These are phyloP conservation scores for Podarcis lilfordi DNA, from an alignment of 2,797 vertebrate genomes.

Conservation along the genomic window DNA sequence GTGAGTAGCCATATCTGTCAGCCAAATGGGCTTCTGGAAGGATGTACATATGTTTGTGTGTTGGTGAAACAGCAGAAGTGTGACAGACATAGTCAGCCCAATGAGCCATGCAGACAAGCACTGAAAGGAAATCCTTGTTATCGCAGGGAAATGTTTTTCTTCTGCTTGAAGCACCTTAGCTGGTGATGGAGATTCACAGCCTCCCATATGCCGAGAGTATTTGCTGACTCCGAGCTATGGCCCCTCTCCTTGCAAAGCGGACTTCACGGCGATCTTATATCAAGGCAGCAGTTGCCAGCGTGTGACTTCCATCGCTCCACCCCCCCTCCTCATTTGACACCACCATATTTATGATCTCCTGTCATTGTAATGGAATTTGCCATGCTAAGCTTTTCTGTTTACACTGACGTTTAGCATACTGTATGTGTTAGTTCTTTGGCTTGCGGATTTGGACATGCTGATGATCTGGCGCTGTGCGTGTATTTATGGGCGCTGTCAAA, in stretches of 20 bases:
- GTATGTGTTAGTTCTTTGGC: constrained; percentile 39
- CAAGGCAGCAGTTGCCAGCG: constrained; percentile 5
- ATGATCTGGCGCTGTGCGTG: not conserved
- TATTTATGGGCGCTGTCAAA: constrained; percentile 38
- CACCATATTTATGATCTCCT: constrained; percentile 46
- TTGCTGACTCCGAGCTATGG: not conserved
- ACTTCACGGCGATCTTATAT: not conserved
- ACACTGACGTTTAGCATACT: constrained; percentile 43
- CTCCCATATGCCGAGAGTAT: not conserved
- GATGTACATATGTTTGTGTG: too few relatives aligned
- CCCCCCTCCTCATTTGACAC: constrained; percentile 52
- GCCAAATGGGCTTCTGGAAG: constrained; percentile 17
- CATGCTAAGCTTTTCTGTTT: constrained; percentile 52
- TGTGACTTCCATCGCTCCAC: constrained; percentile 53
- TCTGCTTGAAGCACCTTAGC: not conserved
- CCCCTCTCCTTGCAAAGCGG: not conserved
- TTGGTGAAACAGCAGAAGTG: not conserved
- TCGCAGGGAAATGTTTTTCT: not conserved
- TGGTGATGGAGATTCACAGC: not conserved
- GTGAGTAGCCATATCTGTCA: not conserved
- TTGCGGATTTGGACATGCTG: not conserved
- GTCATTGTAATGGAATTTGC: constrained; percentile 55
- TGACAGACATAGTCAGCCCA: not conserved
- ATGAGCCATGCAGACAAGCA: not conserved
- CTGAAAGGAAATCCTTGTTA: constrained; percentile 7